Conservation (phyloP, 2,113 vertebrate species). For the Eidolon helvum region DNA sequence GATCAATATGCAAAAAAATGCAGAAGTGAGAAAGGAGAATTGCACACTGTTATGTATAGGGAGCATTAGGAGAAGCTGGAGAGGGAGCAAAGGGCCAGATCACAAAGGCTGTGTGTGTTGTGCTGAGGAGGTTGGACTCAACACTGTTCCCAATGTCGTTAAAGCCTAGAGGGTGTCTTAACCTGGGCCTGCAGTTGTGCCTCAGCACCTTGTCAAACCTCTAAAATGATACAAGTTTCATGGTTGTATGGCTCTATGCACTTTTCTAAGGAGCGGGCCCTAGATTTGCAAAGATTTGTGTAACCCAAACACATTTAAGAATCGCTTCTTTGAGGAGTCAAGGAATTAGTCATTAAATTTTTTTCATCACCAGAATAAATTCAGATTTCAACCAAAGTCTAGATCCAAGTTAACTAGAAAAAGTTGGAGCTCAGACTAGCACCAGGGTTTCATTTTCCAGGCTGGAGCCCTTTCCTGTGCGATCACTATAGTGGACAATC, state of each 20-base stretch:
- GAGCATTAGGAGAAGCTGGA: not conserved
- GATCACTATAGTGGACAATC: not conserved
- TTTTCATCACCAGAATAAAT: not conserved
- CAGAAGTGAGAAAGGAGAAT: constrained; percentile 13
- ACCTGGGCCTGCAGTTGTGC: not conserved
- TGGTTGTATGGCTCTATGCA: not conserved
- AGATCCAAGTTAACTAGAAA: not conserved
- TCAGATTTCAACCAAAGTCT: not conserved
- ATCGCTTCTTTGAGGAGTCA: not conserved
- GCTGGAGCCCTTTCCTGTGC: not conserved
- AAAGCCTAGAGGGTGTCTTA: not conserved
- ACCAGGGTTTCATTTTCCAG: not conserved
- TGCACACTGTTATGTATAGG: not conserved
- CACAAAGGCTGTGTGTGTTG: not conserved
- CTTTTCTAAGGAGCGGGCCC: not conserved
- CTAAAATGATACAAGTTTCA: not conserved
- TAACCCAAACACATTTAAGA: not conserved
- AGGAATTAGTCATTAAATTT: not conserved
- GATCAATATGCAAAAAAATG: not conserved
- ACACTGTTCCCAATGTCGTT: not conserved
- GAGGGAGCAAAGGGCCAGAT: not conserved
- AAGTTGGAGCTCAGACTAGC: not conserved
- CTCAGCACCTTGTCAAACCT: not conserved
- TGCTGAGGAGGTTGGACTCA: not conserved
- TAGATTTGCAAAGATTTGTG: not conserved